Evolutionary conservation across 2,888 invertebrate genomes (phyloP), one percentile per base, ranked within the genome.

Genomic region (Drosophila tripunctata): DNA sequence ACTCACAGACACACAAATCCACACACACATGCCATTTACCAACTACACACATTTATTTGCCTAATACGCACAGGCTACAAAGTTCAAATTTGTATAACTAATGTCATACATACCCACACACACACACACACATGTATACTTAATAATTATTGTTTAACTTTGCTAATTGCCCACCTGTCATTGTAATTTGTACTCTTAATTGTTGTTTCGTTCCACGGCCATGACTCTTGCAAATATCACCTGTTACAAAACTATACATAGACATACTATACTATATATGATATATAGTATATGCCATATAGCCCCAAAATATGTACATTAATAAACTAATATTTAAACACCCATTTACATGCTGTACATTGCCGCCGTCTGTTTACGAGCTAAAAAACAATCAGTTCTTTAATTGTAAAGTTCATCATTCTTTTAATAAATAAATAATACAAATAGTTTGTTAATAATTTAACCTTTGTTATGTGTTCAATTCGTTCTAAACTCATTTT

Each of bases 21-120:
- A 41, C 14, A 69, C 24, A 44, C 27, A 48, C 19, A 33, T 24
- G 41, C 14, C 24, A 31, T 21, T 22, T 27, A 48, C 33, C 14
- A 15, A 10, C 35, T 30, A 30, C 27, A n/a, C 35, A 27, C 35
- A 35, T 43, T 31, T 43, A 66, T 43, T 55, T 47, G 74, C 63
- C 71, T 62, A 38, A 55, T 40, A 61, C 63, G 69, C 57, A 45
- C 76, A 69, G 84, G 84, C 83, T 87, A 62, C 48, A 71, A 80
- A 88, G 88, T 87, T 88, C 87, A 88, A 88, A 88, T 88, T 75
- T 68, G 45, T 63, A 65, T 57, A 73, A 70, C 74, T 83, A 79
- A 66, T 60, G 54, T 73, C 68, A 77, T 63, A 33, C 33, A 54
- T 33, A 35, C 21, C 17, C 31, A 52, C 38, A 50, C 15, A 62